Evolutionary conservation across 2,113 vertebrate species (phyloP), one percentile per base, ranked within the genome.

Genomic region (Acanthisitta chloris): DNA sequence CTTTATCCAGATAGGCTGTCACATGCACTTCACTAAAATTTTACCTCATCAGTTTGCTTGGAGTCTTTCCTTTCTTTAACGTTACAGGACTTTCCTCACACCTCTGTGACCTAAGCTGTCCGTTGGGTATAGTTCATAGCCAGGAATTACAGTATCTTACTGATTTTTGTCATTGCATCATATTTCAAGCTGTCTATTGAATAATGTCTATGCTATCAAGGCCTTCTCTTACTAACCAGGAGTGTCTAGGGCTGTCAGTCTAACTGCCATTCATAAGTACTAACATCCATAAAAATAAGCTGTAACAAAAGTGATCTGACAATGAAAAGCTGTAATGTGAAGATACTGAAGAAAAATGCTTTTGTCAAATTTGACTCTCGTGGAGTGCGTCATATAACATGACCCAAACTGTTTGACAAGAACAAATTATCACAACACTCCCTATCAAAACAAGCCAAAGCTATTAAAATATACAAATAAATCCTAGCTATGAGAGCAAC

Each of bases 381-480:
- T 71, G 66, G 65, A 91, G 42, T 46, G n/a, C 88, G 93, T 97
- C 79, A 61, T 24, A 64, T 78, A 96, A 95, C 34, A 88, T 0
- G 2, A 89, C 84, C 91, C 76, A 91, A 90, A 89, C 51, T 74
- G 62, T 93, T 84, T 91, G 96, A 96, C 93, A 91, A 79, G 87
- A 95, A 95, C 62, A 90, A 94, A 94, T 96, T 96, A 94, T 74
- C 45, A 70, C 71, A 92, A 70, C n/a, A 85, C 25, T 72, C 43
- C 55, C 29, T 81, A 93, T 73, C 79, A 94, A 94, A 97, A 96
- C 86, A 93, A 95, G 45, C 23, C n/a, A 40, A 89, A 92, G 24
- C 24, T 66, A 79, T 95, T 93, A 82, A 93, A 91, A 91, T 58
- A 73, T 58, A 96, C 88, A 92, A 96, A 96, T 95, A 96, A 95